Evolutionary conservation across 2,888 invertebrate genomes (phyloP), one percentile per base, ranked within the genome.

Genomic region (Odontocolon sp.): DNA sequence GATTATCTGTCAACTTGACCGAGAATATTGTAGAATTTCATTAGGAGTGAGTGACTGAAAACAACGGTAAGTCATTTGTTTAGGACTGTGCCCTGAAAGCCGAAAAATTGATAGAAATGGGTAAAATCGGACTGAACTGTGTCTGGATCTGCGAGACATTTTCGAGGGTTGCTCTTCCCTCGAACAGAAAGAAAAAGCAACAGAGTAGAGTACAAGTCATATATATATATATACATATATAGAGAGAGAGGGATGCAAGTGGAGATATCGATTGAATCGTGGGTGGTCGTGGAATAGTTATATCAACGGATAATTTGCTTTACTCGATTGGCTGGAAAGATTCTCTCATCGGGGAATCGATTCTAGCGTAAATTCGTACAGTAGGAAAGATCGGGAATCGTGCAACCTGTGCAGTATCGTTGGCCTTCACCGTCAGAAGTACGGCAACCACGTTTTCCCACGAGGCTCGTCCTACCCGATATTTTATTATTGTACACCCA

Each of bases 251-350:
- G 3, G 4, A 40, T 6, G 42, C 14, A 56, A 21, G 14, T n/a
- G n/a, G n/a, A n/a, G 6, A n/a, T 21, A 64, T 50, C 50, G 63
- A 64, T 64, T 9, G 38, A 64, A 64, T 8, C 50, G 47, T 11
- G 33, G 38, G 14, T 21, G 50, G 9, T 21, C 2, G 16, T 36
- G 36, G 50, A 50, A 45, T 64, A 64, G 33, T 38, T 64, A 47
- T 50, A 50, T 64, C 14, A n/a, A 2, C 28, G 47, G 36, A 14
- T 50, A 64, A 64, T 64, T 23, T 50, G 38, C 63, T 50, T 64
- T 50, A 26, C 50, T 64, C 23, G 50, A 50, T 64, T 50, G 50
- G 23, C 23, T 36, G 63, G 50, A 50, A 64, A 64, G 36, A 64
- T 50, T 64, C 36, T 64, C 50, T 26, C 63, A 50, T 50, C 50